These are phyloP conservation scores for Nothura maculosa DNA, from an alignment of 2,797 vertebrate species.

Conservation along the genomic window DNA sequence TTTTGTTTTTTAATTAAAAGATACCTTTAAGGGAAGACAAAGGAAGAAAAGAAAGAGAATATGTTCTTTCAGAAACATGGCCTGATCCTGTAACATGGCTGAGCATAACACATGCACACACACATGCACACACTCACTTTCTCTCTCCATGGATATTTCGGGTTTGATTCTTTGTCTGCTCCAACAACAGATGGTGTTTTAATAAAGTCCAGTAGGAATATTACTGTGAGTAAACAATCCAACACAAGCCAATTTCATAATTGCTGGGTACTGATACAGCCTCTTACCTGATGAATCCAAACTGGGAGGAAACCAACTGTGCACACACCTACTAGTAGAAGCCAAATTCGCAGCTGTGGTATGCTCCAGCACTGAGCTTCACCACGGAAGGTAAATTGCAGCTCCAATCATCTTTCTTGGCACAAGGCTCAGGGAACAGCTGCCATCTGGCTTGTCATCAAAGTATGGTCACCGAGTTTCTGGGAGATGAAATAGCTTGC, in stretches of 20 bases:
- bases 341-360: slow-evolving; percentile 95
- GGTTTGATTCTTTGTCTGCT: slow-evolving; percentile 88
- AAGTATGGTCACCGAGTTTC: slow-evolving; percentile 80
- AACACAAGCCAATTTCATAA: slow-evolving; percentile 98
- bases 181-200: slow-evolving; percentile 99
- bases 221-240: slow-evolving; percentile 99
- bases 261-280: slow-evolving; percentile 99
- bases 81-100: background rate
- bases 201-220: slow-evolving; percentile 99
- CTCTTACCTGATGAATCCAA: slow-evolving; percentile 94
- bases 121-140: background rate
- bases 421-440: slow-evolving; percentile 66
- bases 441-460: slow-evolving; percentile 88
- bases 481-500: slow-evolving; percentile 81
- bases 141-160: slow-evolving; percentile 69
- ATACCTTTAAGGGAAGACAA: background rate
- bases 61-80: slow-evolving; percentile 6
- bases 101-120: background rate
- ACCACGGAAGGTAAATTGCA: slow-evolving; percentile 86
- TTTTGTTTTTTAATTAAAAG: background rate
- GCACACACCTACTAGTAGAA: slow-evolving; percentile 87
- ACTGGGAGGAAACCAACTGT: slow-evolving; percentile 86
- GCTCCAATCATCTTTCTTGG: slow-evolving; percentile 84
- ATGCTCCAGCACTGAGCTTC: slow-evolving; percentile 83
- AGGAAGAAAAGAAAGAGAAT: slow-evolving; percentile 17